Evolutionary conservation across 2,113 vertebrate species (phyloP), one percentile per base, ranked within the genome.

Genomic region (Athene noctua): DNA sequence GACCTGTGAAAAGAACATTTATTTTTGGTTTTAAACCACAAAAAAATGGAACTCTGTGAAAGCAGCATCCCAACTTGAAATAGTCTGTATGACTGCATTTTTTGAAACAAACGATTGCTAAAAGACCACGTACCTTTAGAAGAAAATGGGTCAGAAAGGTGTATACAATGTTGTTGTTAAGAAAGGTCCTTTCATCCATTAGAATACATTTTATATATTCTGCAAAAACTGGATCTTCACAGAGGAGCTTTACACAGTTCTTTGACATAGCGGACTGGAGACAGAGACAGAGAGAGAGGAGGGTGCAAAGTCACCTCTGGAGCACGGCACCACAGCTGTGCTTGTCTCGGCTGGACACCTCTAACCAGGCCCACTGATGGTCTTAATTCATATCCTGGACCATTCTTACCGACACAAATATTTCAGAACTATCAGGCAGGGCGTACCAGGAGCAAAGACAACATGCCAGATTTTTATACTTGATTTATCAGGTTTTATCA

Each of bases 151-250:
- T 99, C 97, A 99, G 98, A 98, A 99, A 99, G 75, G 99, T 99
- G 92, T 99, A 99, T 10, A 99, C 99, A 65, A 98, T 92, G 47
- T 98, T 99, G 97, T 99, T 99, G 98, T 99, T 99, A 59, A 99
- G 98, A 86, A 99, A 99, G 75, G 98, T 98, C 94, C 99, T 98
- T 98, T 99, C 99, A 67, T 99, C 99, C 99, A 99, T 99, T 95
- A 99, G 98, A 97, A 99, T 99, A 78, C 99, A 99, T 93, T 99
- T 99, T 94, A 99, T 99, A 96, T 99, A 99, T 96, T 99, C 99
- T 87, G 99, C 99, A 95, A 99, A 99, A 71, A 99, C 99, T 0
- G 99, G 99, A 88, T 99, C 99, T 96, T 99, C 99, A 75, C 99
- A 99, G 90, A 99, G 98, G 88, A 99, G 98, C 97, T 99, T 99